These are phyloP conservation scores for Drosophila imparisetae DNA, from an alignment of 2,888 invertebrate species.

Conservation along the genomic window DNA sequence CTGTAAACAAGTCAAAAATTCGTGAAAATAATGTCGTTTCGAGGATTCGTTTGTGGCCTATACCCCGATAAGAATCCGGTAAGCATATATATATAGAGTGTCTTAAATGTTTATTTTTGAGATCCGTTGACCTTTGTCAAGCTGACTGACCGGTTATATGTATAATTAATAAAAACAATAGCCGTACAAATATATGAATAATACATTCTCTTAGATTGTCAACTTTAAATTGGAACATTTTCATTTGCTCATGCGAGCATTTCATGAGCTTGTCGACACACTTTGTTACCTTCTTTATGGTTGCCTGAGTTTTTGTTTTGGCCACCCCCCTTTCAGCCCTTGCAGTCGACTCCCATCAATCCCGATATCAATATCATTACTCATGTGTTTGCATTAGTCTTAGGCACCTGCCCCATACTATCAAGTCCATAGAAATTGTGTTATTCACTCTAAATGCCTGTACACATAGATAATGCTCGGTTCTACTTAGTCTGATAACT, in stretches of 20 bases:
- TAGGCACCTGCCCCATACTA: constrained; percentile 35
- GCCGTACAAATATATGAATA: background rate
- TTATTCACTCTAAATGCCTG: constrained; percentile 10
- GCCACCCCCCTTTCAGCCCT: constrained; percentile 11
- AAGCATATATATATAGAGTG: constrained; percentile 59
- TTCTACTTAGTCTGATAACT: constrained; percentile 21
- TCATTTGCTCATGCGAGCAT: constrained; percentile 9
- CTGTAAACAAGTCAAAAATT: constrained; percentile 12
- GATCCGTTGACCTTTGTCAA: constrained; percentile 22
- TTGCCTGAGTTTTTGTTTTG: constrained; percentile 18
- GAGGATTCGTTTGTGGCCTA: constrained; percentile 88
- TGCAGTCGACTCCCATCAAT: constrained; percentile 1
- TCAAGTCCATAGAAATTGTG: background rate
- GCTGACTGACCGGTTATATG: constrained; percentile 16
- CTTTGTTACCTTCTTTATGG: constrained; percentile 19
- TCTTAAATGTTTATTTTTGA: background rate
- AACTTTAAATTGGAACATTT: constrained; percentile 18
- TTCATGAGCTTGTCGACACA: constrained; percentile 22
- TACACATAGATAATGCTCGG: constrained; percentile 11
- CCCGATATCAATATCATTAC: constrained; percentile 47
- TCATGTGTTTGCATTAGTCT: constrained; percentile 25
- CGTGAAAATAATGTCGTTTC: constrained; percentile 76
- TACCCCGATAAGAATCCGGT: constrained; percentile 87
- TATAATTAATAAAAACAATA: constrained; percentile 15
- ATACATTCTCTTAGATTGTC: constrained; percentile 3